Conservation (phyloP, 1,140 invertebrate species). For the Camponotus floridanus region DNA sequence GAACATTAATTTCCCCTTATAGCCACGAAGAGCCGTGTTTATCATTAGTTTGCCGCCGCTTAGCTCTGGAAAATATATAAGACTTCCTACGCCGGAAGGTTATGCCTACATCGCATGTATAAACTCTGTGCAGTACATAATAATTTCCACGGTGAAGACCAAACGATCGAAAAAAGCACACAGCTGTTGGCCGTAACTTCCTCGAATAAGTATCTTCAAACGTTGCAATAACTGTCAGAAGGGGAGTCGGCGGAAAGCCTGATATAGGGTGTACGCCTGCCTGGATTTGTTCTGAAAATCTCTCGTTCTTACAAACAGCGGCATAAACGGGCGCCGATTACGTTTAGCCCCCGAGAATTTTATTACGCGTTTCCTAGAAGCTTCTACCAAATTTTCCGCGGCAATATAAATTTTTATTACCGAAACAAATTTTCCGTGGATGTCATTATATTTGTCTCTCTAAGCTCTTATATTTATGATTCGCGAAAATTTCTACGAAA, state of each 20-base stretch:
- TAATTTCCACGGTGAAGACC: conserved; percentile 72
- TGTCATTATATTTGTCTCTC: conserved; percentile 11
- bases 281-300: conserved; percentile 78
- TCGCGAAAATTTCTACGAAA: neutral
- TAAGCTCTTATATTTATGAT: neutral
- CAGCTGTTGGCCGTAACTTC: conserved; percentile 84
- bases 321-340: conserved; percentile 60
- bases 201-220: conserved; percentile 80
- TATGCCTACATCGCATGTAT: conserved; percentile 68
- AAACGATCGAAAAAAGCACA: conserved; percentile 70
- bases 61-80: conserved; percentile 75
- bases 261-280: conserved; percentile 77
- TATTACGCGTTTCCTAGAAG: conserved; percentile 56
- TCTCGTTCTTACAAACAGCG: conserved; percentile 56
- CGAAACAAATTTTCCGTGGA: neutral
- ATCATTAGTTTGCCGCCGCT: conserved; percentile 83
- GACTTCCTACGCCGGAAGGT: conserved; percentile 63
- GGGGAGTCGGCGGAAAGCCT: conserved; percentile 74
- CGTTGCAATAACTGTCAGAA: conserved; percentile 81
- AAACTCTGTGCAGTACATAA: conserved; percentile 72
- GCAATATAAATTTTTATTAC: conserved; percentile 55
- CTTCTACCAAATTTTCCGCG: conserved; percentile 39
- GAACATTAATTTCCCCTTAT: conserved; percentile 82
- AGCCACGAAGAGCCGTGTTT: conserved; percentile 81
- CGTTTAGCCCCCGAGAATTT: conserved; percentile 46